Conservation (phyloP, 2,888 invertebrate species). For the Thymelicus sylvestris region DNA sequence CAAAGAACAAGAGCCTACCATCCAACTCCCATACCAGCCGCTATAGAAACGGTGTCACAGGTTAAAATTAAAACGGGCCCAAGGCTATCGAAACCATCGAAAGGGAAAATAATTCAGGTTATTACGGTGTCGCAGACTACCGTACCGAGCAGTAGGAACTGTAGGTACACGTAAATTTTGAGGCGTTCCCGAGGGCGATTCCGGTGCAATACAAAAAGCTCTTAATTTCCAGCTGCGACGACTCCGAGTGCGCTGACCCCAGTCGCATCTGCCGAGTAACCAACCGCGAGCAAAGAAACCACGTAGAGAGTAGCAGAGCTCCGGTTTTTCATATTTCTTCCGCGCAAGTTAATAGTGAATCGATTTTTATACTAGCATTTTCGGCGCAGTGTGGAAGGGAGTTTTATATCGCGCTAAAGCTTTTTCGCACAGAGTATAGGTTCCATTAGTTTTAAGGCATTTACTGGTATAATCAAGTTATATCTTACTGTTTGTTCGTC, state of each 20-base stretch:
- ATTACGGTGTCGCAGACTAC: conserved; percentile 15
- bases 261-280: conserved; percentile 62
- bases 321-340: not conserved
- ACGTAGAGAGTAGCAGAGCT: not conserved
- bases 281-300: not conserved
- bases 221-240: conserved; percentile 70
- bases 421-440: no score
- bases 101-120: conserved; percentile 26
- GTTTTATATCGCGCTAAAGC: no score
- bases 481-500: no score
- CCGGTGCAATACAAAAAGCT: conserved; percentile 60
- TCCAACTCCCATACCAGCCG: not conserved
- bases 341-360: not conserved
- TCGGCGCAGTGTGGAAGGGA: not conserved
- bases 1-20: no score
- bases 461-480: no score
- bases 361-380: not conserved
- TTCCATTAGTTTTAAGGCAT: no score
- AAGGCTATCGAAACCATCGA: conserved; percentile 12
- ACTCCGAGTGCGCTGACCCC: conserved; percentile 73
- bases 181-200: conserved; percentile 22
- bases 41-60: conserved; percentile 2
- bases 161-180: conserved; percentile 29
- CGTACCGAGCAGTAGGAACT: not conserved
- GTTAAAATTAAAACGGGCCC: conserved; percentile 2